Evolutionary conservation across 92 coral and sea anemone species (phyloP).

Genomic region (Parazoanthus atlanticus): DNA sequence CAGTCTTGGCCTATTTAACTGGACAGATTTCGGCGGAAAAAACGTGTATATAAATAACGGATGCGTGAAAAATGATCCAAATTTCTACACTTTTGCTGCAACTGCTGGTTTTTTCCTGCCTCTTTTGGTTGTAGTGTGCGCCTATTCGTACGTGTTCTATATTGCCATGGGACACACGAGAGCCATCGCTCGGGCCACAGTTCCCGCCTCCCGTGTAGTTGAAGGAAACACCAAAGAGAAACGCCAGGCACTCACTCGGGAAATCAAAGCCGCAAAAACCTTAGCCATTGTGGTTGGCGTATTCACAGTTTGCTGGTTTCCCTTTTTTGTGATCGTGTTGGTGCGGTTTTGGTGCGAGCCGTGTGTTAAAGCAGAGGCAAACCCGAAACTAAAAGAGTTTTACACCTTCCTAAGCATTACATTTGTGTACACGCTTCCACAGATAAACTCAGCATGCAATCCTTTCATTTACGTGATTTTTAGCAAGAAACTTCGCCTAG

Average conservation of each 20-base stretch:
- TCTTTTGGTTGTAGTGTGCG: slow-evolving; percentile 61
- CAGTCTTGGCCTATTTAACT: slow-evolving; percentile 70
- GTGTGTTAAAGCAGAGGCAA: slow-evolving; percentile 57
- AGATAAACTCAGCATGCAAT: slow-evolving; percentile 89
- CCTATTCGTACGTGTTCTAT: slow-evolving; percentile 85
- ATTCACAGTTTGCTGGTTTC: slow-evolving; percentile 81
- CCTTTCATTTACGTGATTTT: slow-evolving; percentile 93
- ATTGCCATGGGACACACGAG: slow-evolving; percentile 87
- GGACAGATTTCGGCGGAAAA: slow-evolving; percentile 71
- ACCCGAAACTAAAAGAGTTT: slow-evolving; percentile 59
- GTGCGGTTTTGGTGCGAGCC: slow-evolving; percentile 65
- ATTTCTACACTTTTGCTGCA: slow-evolving; percentile 82
- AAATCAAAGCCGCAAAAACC: slow-evolving; percentile 86
- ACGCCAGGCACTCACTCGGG: slow-evolving; percentile 61
- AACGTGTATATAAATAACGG: slow-evolving; percentile 61
- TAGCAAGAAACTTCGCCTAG: slow-evolving; percentile 76
- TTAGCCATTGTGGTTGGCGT: slow-evolving; percentile 84
- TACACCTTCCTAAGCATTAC: slow-evolving; percentile 69
- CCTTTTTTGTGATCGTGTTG: slow-evolving; percentile 63
- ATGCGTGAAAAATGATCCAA: slow-evolving; percentile 78
- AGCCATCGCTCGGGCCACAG: slow-evolving; percentile 71
- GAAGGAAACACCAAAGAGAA: slow-evolving; percentile 44
- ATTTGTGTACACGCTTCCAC: slow-evolving; percentile 89
- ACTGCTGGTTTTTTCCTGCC: slow-evolving; percentile 83
- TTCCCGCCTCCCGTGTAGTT: slow-evolving; percentile 42